Evolutionary conservation across 2,797 vertebrate species (phyloP), one percentile per base, ranked within the genome.

Genomic region (Mormyrus proboscirostris): DNA sequence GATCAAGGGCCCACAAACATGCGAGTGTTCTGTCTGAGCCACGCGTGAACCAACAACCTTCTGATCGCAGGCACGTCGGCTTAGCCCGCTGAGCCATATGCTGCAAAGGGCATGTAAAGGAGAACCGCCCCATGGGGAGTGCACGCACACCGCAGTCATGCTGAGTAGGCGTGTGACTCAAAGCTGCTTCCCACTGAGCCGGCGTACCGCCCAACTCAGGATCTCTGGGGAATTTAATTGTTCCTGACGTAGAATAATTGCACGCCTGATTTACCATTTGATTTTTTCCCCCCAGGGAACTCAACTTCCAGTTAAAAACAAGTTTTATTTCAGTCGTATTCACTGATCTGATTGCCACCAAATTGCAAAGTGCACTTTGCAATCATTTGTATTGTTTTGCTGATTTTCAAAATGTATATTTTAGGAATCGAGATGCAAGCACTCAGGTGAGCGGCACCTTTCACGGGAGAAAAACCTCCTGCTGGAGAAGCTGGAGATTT

Each of bases 401-500:
- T 51, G n/a, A 49, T 86, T 25, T 19, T 3, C 29, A 44, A 47
- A 44, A 82, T n/a, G 38, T 47, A 22, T 88, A 33, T 88, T 82
- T 16, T 88, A 95, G 96, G 93, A 89, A 59, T 94, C 91, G 12
- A 93, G 91, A 90, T 88, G 94, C 91, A 93, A 90, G 57, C 86
- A 25, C 53, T 89, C 86, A 38, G 95, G 92, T 86, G 94, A 95
- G 82, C 91, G 86, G 25, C 91, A 89, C 88, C 92, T 95, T 90
- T 89, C 92, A 57, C 94, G 95, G 88, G 96, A 96, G 91, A 96
- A 93, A 79, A 92, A 94, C 91, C 94, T 97, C 88, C 89, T 97
- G 92, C 92, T 95, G 91, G 95, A 96, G 90, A 96, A 97, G 91
- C 90, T 97, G 93, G 95, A 96, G 84, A 93, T 93, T 76, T 96